These are phyloP conservation scores for Micrastur ruficollis DNA, from an alignment of 2,797 vertebrate species.

Conservation along the genomic window DNA sequence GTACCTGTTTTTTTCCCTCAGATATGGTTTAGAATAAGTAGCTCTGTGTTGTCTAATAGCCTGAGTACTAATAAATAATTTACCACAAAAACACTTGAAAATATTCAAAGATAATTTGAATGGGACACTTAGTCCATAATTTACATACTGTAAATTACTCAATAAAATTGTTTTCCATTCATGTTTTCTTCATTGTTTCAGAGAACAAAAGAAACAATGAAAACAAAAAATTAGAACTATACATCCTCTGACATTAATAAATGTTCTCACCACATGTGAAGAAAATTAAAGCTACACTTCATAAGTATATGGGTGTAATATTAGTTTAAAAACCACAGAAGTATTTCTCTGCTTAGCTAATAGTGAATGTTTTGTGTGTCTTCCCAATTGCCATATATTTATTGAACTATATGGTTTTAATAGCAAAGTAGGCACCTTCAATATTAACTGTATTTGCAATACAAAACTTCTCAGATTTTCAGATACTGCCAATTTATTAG, in stretches of 20 bases:
- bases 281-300: background rate
- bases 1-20: background rate
- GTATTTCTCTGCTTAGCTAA: background rate
- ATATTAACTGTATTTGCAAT: background rate
- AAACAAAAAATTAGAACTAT: background rate
- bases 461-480: background rate
- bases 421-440: background rate
- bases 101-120: slow-evolving; percentile 16
- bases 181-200: background rate
- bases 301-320: background rate
- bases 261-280: background rate
- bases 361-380: background rate
- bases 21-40: background rate
- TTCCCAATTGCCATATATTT: background rate
- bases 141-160: background rate
- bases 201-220: background rate
- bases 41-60: background rate
- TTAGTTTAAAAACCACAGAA: background rate
- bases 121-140: background rate
- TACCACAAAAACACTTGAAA: slow-evolving; percentile 3
- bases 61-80: slow-evolving; percentile 11
- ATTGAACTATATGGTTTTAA: background rate
- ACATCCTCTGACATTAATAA: background rate
- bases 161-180: slow-evolving; percentile 4
- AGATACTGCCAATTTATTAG: background rate